These are phyloP conservation scores for Pangasius larnaudii DNA, from an alignment of 2,797 vertebrate species.

Conservation along the genomic window DNA sequence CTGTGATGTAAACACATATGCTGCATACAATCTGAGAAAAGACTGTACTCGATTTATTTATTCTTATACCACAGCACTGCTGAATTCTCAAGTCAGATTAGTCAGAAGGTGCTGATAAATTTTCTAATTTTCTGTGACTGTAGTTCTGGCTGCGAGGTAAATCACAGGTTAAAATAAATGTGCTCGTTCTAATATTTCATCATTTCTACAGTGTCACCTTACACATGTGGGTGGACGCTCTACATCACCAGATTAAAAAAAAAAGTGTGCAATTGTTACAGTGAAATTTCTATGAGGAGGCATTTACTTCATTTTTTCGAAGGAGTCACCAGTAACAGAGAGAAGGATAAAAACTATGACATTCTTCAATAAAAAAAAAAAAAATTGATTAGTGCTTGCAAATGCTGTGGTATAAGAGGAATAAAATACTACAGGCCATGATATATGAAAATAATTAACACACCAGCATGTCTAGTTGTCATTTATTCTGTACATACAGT, in stretches of 20 bases:
- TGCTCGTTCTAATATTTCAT: neutral
- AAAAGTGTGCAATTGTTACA: neutral
- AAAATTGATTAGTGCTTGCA: neutral
- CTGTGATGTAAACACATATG: neutral
- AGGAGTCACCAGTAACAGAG: neutral
- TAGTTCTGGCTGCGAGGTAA: neutral
- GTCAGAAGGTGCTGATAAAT: neutral
- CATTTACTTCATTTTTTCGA: neutral
- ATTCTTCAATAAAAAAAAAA: neutral
- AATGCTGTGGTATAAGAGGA: neutral
- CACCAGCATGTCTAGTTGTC: no score
- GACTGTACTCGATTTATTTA: neutral
- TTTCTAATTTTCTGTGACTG: neutral
- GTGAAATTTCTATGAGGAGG: neutral
- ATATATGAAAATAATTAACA: neutral
- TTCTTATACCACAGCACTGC: neutral
- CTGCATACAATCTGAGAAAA: neutral
- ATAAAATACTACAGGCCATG: neutral
- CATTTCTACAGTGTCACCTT: neutral
- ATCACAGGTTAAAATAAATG: neutral
- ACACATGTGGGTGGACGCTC: neutral
- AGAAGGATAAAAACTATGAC: neutral
- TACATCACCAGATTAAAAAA: neutral
- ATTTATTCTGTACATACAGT: neutral
- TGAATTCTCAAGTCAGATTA: neutral